Base-by-base conservation (phyloP, 2,888 invertebrate species). In the Plutella xylostella region DNA sequence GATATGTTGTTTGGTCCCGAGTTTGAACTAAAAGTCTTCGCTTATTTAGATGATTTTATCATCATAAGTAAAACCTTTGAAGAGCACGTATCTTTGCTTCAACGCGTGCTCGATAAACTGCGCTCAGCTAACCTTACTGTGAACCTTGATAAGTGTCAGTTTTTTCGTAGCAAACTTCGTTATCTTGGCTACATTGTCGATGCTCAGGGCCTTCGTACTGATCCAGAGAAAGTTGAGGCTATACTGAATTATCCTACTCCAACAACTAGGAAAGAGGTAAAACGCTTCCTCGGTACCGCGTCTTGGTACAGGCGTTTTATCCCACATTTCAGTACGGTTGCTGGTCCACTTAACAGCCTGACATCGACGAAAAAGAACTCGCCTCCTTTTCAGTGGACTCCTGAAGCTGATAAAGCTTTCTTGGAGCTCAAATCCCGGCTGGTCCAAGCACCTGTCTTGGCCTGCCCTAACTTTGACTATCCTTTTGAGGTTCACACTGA, bases 221-320 rank as follows among this genome's bases (percentile, higher is more conserved):
- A 61, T 22, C 57, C 58, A 4, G 54, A 48, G 7, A 58, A 61
- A 30, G 52, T 57, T 0, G 31, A 51, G 12, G 53, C 55, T 0
- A 57, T 57, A 12, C 4, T 51, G 0, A 49, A 55, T 7, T 57
- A 45, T 20, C 55, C 56, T 12, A 53, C 52, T 1, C 56, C 60
- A 11, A 46, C 45, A 5, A 41, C 7, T 37, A 17, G n/a, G 11
- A 35, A 35, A 19, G 35, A 35, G 19, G 18, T 35, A 19, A 35
- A 35, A 35, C 35, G 53, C 0, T 58, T 58, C 25, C 37, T 56
- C 0, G 55, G 56, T 4, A 54, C 54, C 0, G 54, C 54, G 0
- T 45, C 54, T 3, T 57, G 55, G 56, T 58, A 55, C 31, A 46
- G 55, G 9, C 43, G 56, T 7, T 56, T 57, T 37, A 47, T 57